Evolutionary conservation across 2,113 vertebrate genomes (phyloP).

Genomic region (Serinus canaria): DNA sequence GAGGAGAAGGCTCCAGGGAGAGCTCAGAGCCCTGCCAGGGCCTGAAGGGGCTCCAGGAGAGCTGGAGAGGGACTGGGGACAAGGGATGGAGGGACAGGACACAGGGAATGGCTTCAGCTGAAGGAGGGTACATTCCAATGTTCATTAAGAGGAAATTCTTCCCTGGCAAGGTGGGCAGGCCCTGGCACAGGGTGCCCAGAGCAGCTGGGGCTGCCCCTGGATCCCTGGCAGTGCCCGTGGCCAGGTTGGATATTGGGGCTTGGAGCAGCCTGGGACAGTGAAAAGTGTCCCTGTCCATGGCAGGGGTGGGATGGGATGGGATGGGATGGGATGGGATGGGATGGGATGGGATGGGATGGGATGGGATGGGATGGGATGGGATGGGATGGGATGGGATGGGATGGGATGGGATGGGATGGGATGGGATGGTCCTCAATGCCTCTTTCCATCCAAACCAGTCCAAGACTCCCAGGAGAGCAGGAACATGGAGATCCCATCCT

Average conservation of each 20-base stretch:
- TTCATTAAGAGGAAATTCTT: neutral
- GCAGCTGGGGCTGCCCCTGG: neutral
- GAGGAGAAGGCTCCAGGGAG: neutral
- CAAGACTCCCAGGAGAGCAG: accelerated
- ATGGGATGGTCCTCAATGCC: no score
- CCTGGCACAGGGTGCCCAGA: neutral
- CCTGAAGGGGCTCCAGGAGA: neutral
- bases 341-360: no score
- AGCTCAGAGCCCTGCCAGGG: neutral
- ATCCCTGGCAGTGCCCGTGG: neutral
- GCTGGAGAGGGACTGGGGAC: neutral
- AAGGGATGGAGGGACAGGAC: neutral
- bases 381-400: no score
- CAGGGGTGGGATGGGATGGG: no score
- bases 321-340: no score
- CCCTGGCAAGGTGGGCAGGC: neutral
- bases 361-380: no score
- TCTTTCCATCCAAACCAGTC: neutral
- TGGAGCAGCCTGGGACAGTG: neutral
- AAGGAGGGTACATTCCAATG: neutral
- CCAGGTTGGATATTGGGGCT: neutral
- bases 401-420: no score
- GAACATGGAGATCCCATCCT: accelerated
- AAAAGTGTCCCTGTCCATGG: neutral
- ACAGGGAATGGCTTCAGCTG: neutral